phyloP scores from a whole-genome alignment of 2,888 invertebrate species.

The Timema cristinae region DNA sequence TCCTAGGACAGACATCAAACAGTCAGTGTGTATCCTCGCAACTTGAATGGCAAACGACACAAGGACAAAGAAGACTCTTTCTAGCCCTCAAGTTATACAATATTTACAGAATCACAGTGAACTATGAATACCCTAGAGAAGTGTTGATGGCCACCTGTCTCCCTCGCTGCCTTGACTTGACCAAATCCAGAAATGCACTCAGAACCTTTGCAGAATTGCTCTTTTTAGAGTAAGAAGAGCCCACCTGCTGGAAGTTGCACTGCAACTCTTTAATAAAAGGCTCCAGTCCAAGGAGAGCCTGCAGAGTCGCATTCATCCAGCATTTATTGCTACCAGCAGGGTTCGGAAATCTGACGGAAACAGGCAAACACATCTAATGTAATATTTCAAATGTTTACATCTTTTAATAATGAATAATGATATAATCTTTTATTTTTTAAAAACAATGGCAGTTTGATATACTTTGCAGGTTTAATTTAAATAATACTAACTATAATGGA shows the following conservation, averaged over 20 bases:
- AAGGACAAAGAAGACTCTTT: too few relatives aligned
- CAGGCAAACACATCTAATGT: not conserved
- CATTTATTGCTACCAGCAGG: constrained; percentile 42
- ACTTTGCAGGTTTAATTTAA: too few relatives aligned
- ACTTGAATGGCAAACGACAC: too few relatives aligned
- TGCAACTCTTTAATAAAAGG: constrained; percentile 37
- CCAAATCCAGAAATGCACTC: not conserved
- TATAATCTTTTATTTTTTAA: too few relatives aligned
- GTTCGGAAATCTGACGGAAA: constrained; percentile 38
- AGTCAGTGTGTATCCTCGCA: not conserved
- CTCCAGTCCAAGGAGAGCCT: constrained; percentile 38
- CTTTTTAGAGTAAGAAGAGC: not conserved
- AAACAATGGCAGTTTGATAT: too few relatives aligned
- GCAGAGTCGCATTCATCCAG: constrained; percentile 41
- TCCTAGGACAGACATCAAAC: constrained; percentile 1
- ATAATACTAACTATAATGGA: too few relatives aligned
- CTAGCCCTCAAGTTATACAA: too few relatives aligned
- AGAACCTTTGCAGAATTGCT: not conserved
- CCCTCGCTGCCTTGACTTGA: not conserved
- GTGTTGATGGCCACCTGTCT: not conserved
- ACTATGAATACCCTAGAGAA: not conserved
- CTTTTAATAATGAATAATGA: too few relatives aligned
- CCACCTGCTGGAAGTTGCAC: constrained; percentile 16
- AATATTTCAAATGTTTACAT: not conserved
- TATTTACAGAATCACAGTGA: not conserved